A percentile compares a stretch with the other conserved stretches of the same genome.
Evolutionary conservation across 2,888 invertebrate genomes (phyloP).

Genomic region (Folsomia manolachei): DNA sequence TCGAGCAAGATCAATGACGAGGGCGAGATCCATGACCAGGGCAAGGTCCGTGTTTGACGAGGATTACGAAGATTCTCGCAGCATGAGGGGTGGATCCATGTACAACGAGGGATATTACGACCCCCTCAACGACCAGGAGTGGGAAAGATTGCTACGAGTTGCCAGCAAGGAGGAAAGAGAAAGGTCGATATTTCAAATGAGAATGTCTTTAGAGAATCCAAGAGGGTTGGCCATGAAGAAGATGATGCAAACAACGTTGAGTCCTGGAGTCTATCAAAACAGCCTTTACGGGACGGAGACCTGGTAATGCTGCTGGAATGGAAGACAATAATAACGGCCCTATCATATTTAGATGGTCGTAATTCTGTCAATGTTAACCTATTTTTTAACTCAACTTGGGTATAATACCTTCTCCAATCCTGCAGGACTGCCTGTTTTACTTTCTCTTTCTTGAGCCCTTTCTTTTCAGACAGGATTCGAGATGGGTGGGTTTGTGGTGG

Average conservation of each 20-base stretch:
- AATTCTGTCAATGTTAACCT: background rate
- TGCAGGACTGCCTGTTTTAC: no score
- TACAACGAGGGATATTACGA: slow-evolving; percentile 9
- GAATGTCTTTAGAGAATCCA: slow-evolving; percentile 33
- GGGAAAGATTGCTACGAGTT: slow-evolving; percentile 22
- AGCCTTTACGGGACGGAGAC: slow-evolving; percentile 28
- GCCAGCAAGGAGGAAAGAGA: slow-evolving; percentile 28
- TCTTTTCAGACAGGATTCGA: no score
- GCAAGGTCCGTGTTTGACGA: slow-evolving; percentile 21
- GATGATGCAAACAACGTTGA: slow-evolving; percentile 29
- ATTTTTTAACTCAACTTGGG: background rate
- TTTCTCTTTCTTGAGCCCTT: no score
- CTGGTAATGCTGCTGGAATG: slow-evolving; percentile 28
- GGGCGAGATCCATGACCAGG: slow-evolving; percentile 28
- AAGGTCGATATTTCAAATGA: slow-evolving; percentile 26
- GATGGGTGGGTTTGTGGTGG: no score
- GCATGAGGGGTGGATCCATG: slow-evolving; percentile 5
- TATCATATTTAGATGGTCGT: background rate
- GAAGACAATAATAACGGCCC: slow-evolving; percentile 13
- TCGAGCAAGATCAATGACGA: slow-evolving; percentile 9
- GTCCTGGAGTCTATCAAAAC: slow-evolving; percentile 27
- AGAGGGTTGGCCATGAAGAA: slow-evolving; percentile 17
- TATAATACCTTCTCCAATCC: no score
- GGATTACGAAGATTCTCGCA: slow-evolving; percentile 9
- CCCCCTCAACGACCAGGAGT: slow-evolving; percentile 19